Evolutionary conservation across 2,888 invertebrate species (phyloP), one percentile per base, ranked within the genome.

Genomic region (Ectemnius continuus): DNA sequence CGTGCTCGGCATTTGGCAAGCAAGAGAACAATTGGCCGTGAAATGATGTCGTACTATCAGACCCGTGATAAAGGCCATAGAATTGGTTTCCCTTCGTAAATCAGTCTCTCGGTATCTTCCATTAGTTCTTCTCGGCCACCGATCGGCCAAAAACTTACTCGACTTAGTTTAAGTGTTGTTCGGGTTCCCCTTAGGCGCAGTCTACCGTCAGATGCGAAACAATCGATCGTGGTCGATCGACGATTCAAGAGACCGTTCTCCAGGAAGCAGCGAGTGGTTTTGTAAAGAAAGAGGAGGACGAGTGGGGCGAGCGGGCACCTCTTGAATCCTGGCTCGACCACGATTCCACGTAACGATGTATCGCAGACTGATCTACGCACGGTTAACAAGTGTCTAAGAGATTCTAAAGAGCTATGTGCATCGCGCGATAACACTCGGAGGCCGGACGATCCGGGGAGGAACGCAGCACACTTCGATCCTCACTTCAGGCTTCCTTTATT

Each of bases 301-400:
- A 13, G 61, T 2, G 16, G 23, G 46, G 36, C 23, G 26, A 36
- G 6, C 60, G 46, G 58, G 58, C n/a, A n/a, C n/a, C 36, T 20
- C 23, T 48, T 61, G 65, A 80, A 80, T 84, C 77, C 71, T 78
- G 76, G 71, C 69, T 83, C 79, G 58, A 71, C 76, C 75, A 84
- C 76, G 82, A 85, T 79, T 56, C 61, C 80, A 72, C 83, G 80
- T 64, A 77, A 70, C 65, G 61, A 80, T 79, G 82, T 84, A 83
- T 84, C 87, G 80, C 85, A 84, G 86, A 87, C 82, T 87, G 85
- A 87, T 84, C 80, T 80, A 82, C 67, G 76, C 80, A 80, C 73
- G 75, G 76, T 76, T 80, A 73, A 80, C 76, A 52, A 75, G 79
- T 70, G 70, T 82, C 70, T 71, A 69, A 75, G 65, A 65, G 59